Evolutionary conservation across 2,888 invertebrate species (phyloP), one percentile per base, ranked within the genome.

Genomic region (Lumbricus terrestris): DNA sequence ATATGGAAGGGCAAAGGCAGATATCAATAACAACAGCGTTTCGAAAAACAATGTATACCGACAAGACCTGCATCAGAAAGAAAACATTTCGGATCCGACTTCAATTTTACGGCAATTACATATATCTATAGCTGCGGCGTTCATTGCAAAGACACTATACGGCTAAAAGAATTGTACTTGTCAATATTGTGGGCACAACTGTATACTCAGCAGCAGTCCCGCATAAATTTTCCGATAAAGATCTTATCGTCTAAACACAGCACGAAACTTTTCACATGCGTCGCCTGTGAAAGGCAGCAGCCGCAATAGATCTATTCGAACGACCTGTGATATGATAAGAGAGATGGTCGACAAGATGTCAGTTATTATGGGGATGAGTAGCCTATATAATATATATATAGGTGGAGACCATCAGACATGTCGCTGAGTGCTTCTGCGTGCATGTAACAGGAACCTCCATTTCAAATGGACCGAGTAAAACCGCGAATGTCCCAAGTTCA

Each of bases 41-140:
- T 69, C 69, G 69, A n/a, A 69, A 69, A 69, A 69, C 69, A 69
- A 69, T 69, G 69, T 69, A 69, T 69, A 69, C 69, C 69, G 69
- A n/a, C 69, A n/a, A 6, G 69, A 69, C 69, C n/a, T n/a, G n/a
- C n/a, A n/a, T n/a, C 11, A n/a, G 69, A 69, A 69, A 69, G 69
- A 69, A 69, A 69, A 69, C 69, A 69, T 69, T 69, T 54, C 11
- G 69, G 69, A 69, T 69, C 29, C 69, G n/a, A 69, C n/a, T 69
- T 69, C 69, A 69, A 69, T 69, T 69, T 69, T 69, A n/a, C 69
- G n/a, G n/a, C 29, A n/a, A 16, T n/a, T n/a, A n/a, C n/a, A n/a
- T 11, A n/a, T n/a, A n/a, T n/a, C n/a, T n/a, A n/a, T n/a, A n/a
- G n/a, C 4, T 47, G 47, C 20, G 16, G 11, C 69, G 69, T 69